Evolutionary conservation across 2,888 invertebrate genomes (phyloP).

Genomic region (Mesochorus sp.): DNA sequence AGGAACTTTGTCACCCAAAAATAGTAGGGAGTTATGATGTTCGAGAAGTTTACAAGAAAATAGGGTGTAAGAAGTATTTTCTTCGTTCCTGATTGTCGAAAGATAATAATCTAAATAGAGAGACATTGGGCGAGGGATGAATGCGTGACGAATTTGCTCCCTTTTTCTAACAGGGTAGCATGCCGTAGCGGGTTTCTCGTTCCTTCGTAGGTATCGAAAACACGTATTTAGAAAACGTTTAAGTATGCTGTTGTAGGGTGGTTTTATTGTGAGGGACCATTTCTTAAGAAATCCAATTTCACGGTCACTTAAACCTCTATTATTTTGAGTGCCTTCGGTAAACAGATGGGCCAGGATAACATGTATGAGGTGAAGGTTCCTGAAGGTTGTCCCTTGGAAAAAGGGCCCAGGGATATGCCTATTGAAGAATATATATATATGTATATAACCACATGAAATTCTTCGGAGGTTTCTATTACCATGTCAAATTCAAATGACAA

Average conservation of each 20-base stretch:
- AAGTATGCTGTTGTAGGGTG: background rate
- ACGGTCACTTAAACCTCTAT: slow-evolving; percentile 52
- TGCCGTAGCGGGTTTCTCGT: slow-evolving; percentile 6
- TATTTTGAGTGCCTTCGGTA: slow-evolving; percentile 54
- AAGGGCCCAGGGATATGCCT: background rate
- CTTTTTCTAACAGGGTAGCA: slow-evolving; percentile 53
- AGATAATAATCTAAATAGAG: background rate
- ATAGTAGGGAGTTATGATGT: no score
- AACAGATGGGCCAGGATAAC: slow-evolving; percentile 53
- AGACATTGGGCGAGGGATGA: slow-evolving; percentile 37
- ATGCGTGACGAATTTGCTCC: slow-evolving; percentile 58
- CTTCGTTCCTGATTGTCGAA: no score
- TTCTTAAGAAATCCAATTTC: slow-evolving; percentile 34
- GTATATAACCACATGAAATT: no score
- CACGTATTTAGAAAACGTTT: background rate
- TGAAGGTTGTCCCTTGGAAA: background rate
- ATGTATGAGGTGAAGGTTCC: slow-evolving; percentile 36
- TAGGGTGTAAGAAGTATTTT: no score
- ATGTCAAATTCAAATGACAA: background rate
- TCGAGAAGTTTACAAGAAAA: no score
- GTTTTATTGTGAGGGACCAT: background rate
- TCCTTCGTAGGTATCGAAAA: background rate
- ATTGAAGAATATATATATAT: no score
- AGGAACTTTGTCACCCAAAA: no score
- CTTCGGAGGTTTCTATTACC: background rate